phyloP scores from a whole-genome alignment of 2,888 invertebrate genomes.

The Erebia aethiops region DNA sequence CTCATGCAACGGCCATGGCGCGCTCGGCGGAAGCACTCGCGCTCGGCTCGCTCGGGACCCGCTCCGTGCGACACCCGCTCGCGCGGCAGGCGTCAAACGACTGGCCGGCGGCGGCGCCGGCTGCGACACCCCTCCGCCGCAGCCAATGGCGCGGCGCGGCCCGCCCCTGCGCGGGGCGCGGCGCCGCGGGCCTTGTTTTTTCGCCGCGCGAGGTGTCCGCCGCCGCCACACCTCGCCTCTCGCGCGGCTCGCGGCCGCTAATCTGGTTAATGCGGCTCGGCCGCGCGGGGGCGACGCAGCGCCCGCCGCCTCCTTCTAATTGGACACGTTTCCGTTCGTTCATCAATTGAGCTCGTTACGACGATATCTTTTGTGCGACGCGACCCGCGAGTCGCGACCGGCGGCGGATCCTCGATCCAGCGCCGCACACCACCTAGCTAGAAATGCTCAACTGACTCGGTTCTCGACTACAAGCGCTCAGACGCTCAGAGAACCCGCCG shows the following conservation, averaged over 20 bases:
- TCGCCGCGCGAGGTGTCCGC: slow-evolving; percentile 59
- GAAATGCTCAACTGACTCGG: slow-evolving; percentile 10
- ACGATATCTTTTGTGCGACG: slow-evolving; percentile 69
- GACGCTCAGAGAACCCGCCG: slow-evolving; percentile 49
- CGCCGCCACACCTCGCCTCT: slow-evolving; percentile 75
- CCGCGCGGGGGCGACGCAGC: slow-evolving; percentile 64
- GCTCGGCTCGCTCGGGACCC: slow-evolving; percentile 52
- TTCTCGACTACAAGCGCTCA: not conserved
- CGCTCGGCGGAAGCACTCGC: slow-evolving; percentile 61
- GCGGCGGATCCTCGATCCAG: slow-evolving; percentile 23
- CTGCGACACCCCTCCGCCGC: slow-evolving; percentile 80
- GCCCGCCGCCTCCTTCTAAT: slow-evolving; percentile 77
- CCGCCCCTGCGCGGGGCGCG: slow-evolving; percentile 70
- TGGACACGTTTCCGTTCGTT: slow-evolving; percentile 82
- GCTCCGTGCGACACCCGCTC: slow-evolving; percentile 71
- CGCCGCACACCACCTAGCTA: slow-evolving; percentile 35
- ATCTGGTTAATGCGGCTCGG: slow-evolving; percentile 75
- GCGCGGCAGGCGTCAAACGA: slow-evolving; percentile 80
- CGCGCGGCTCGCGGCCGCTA: slow-evolving; percentile 67
- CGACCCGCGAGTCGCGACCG: slow-evolving; percentile 33
- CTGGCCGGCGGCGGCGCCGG: slow-evolving; percentile 81
- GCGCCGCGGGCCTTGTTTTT: slow-evolving; percentile 76
- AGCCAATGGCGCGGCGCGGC: slow-evolving; percentile 72
- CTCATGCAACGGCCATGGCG: slow-evolving; percentile 78
- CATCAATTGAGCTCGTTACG: slow-evolving; percentile 82